Evolutionary conservation across 2,888 invertebrate genomes (phyloP).

Genomic region (Ecliptopera silaceata): DNA sequence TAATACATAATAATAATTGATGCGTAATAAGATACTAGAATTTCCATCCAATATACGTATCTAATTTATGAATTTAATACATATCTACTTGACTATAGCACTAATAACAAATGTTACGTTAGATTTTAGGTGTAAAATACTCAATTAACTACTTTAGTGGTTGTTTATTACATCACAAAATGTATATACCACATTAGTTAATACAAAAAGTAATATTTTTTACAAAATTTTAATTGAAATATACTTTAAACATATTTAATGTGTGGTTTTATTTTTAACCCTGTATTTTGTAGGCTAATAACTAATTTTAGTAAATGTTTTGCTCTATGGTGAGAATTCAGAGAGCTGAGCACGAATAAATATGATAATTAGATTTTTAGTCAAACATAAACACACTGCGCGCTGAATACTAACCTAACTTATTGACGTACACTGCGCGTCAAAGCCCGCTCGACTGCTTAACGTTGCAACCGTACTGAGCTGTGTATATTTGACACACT

Average conservation of each 20-base stretch:
- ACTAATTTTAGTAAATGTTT: too few species aligned
- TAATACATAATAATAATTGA: too few species aligned
- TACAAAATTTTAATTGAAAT: slow-evolving; percentile 72
- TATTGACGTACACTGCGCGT: too few species aligned
- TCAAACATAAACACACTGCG: too few species aligned
- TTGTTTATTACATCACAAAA: slow-evolving; percentile 72
- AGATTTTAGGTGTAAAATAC: slow-evolving; percentile 49
- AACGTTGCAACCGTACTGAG: too few species aligned
- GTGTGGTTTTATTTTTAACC: slow-evolving; percentile 42
- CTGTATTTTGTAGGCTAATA: too few species aligned
- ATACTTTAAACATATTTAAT: slow-evolving; percentile 59
- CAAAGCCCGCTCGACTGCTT: too few species aligned
- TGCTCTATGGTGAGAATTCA: too few species aligned
- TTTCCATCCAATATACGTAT: slow-evolving; percentile 32
- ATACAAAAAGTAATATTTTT: slow-evolving; percentile 69
- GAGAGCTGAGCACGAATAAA: too few species aligned
- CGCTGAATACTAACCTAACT: too few species aligned
- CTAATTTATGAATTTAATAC: slow-evolving; percentile 51
- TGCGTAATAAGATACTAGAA: slow-evolving; percentile 31
- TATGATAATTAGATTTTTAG: too few species aligned
- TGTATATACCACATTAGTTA: slow-evolving; percentile 72
- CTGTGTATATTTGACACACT: too few species aligned
- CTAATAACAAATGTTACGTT: slow-evolving; percentile 37
- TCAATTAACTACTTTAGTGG: slow-evolving; percentile 62
- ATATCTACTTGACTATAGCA: slow-evolving; percentile 45